These are phyloP conservation scores for Champsocephalus gunnari DNA, from an alignment of 2,797 vertebrate species.

Conservation along the genomic window DNA sequence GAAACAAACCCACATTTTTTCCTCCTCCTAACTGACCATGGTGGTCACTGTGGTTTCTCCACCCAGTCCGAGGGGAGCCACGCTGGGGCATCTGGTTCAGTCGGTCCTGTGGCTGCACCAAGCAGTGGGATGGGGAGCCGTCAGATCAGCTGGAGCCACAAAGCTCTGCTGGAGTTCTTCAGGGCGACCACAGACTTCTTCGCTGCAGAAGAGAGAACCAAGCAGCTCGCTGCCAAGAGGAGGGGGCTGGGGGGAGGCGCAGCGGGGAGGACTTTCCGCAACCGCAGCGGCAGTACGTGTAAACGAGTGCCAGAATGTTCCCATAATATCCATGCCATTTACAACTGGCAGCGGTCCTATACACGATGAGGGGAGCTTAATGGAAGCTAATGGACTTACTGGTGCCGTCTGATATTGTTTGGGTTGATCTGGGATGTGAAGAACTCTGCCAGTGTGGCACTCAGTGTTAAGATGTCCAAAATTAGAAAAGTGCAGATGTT, in stretches of 20 bases:
- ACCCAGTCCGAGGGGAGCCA: constrained; percentile 55
- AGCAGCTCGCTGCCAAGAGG: constrained; percentile 80
- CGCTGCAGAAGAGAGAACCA: constrained; percentile 83
- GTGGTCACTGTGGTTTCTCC: constrained; percentile 89
- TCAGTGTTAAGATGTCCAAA: constrained; percentile 19
- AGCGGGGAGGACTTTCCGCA: constrained; percentile 75
- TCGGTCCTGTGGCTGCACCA: not conserved
- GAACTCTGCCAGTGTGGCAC: constrained; percentile 14
- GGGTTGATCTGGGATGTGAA: constrained; percentile 5
- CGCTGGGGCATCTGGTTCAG: constrained; percentile 7
- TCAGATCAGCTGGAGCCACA: constrained; percentile 84
- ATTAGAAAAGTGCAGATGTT: not conserved
- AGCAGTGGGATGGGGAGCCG: constrained; percentile 29
- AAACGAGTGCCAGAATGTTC: constrained; percentile 85
- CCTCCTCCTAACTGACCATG: constrained; percentile 82
- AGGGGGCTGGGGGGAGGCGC: constrained; percentile 75
- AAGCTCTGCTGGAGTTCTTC: constrained; percentile 87
- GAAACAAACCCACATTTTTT: constrained; percentile 90
- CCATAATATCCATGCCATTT: constrained; percentile 89
- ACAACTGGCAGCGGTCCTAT: constrained; percentile 90
- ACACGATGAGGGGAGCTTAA: constrained; percentile 81
- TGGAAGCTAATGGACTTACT: constrained; percentile 33
- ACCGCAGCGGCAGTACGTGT: constrained; percentile 85
- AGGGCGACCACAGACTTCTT: constrained; percentile 88
- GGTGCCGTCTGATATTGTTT: constrained; percentile 21